Evolutionary conservation across 2,888 invertebrate species (phyloP).

Genomic region (Cecidostiba fungosa): DNA sequence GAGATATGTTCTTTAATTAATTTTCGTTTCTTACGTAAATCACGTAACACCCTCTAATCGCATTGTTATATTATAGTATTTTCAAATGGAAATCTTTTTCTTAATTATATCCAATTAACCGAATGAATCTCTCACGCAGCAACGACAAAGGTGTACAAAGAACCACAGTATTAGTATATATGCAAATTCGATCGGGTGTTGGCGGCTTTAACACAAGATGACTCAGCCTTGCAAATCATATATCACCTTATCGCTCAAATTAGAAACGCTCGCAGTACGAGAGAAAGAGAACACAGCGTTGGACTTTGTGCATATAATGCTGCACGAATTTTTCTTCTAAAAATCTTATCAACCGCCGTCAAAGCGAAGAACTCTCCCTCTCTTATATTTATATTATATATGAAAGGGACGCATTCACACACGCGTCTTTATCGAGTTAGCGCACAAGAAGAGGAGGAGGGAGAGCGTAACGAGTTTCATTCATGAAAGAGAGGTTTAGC

Average conservation of each 20-base stretch:
- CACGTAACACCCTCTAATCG: too few species aligned
- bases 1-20: not conserved
- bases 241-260: too few species aligned
- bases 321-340: not conserved
- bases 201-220: too few species aligned
- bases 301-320: not conserved
- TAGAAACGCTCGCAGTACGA: not conserved
- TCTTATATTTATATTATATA: too few species aligned
- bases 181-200: too few species aligned
- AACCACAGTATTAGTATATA: too few species aligned
- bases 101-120: too few species aligned
- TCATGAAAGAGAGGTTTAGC: not conserved
- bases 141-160: too few species aligned
- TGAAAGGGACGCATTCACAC: slow-evolving; percentile 22
- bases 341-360: slow-evolving; percentile 8
- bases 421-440: not conserved
- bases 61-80: too few species aligned
- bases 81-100: too few species aligned
- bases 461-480: slow-evolving; percentile 22
- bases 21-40: not conserved
- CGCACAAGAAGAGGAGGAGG: not conserved
- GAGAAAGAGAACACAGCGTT: not conserved
- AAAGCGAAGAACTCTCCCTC: not conserved
- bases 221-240: too few species aligned
- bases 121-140: too few species aligned